Evolutionary conservation across 2,113 vertebrate genomes (phyloP), one percentile per base, ranked within the genome.

Genomic region (Poecilia latipinna): DNA sequence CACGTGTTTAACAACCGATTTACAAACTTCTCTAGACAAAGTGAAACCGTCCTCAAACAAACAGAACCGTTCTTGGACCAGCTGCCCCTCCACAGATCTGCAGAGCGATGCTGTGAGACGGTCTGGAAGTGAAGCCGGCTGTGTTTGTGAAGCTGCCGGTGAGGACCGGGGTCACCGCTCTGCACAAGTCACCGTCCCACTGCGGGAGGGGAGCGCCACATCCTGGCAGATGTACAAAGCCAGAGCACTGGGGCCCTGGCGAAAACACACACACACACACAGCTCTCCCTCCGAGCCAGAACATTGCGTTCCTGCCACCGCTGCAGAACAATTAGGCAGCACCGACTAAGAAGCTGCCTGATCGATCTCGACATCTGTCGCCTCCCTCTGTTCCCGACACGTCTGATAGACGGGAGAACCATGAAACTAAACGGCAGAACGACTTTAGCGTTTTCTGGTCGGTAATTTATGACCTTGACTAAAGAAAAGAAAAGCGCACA

Each of bases 111-210:
- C 51, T 24, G 51, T 22, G 51, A 54, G 51, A 54, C 24, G 2
- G 51, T n/a, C 51, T 24, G 51, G 74, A 33, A 32, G 28, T 42
- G 57, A 11, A 64, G 32, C 35, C 83, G 19, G 57, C 67, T 74
- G 35, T 86, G 82, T 84, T 85, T 83, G 19, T 74, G 75, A 81
- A 82, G 61, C 72, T 68, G 83, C 57, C 66, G 8, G 22, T 69
- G 31, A 66, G 31, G 60, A 79, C 4, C 22, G 0, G 63, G 32
- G 76, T 68, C 26, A 31, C 65, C 26, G 17, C 51, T 28, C 66
- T 19, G 22, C 0, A 2, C 29, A 51, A 79, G 80, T 80, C 82
- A 60, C 80, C 66, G 51, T 75, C 68, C 73, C 68, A 73, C 74
- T 77, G 85, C 61, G n/a, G 35, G 35, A 10, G 35, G 35, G 10